phyloP scores from a whole-genome alignment of 2,888 invertebrate genomes.

The Mylabris sibirica region DNA sequence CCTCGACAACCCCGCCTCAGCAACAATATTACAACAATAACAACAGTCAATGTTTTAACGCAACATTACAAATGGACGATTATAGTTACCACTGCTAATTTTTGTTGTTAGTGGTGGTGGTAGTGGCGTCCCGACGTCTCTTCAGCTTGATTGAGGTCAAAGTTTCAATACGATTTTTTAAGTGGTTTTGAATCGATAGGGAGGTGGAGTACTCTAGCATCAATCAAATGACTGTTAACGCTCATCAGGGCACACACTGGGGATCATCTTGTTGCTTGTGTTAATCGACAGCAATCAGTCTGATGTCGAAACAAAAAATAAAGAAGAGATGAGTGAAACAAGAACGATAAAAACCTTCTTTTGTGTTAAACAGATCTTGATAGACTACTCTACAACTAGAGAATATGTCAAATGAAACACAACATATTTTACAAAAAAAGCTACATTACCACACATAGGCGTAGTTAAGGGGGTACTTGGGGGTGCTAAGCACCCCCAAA shows the following conservation, averaged over 20 bases:
- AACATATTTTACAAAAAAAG: neutral
- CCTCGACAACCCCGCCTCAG: slow-evolving; percentile 64
- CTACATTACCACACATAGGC: too few species aligned
- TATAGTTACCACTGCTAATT: slow-evolving; percentile 37
- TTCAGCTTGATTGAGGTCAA: neutral
- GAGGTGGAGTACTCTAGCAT: slow-evolving; percentile 50
- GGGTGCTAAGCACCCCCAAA: too few species aligned
- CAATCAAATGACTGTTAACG: slow-evolving; percentile 60
- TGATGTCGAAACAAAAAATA: slow-evolving; percentile 37
- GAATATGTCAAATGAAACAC: neutral
- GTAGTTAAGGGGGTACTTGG: too few species aligned
- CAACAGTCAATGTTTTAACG: slow-evolving; percentile 62
- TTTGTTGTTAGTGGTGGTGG: slow-evolving; percentile 19
- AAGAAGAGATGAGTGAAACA: too few species aligned
- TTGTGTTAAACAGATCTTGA: slow-evolving; percentile 17
- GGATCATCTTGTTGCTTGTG: slow-evolving; percentile 42
- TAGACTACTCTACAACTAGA: slow-evolving; percentile 14
- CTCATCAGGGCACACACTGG: slow-evolving; percentile 49
- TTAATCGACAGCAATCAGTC: slow-evolving; percentile 55
- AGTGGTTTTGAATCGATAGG: slow-evolving; percentile 5
- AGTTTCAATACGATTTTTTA: neutral
- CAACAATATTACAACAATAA: slow-evolving; percentile 20
- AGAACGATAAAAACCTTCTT: slow-evolving; percentile 32
- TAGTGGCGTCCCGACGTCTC: slow-evolving; percentile 18
- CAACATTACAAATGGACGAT: slow-evolving; percentile 60